Evolutionary conservation across 2,888 invertebrate genomes (phyloP).

Genomic region (Pollenia angustigena): DNA sequence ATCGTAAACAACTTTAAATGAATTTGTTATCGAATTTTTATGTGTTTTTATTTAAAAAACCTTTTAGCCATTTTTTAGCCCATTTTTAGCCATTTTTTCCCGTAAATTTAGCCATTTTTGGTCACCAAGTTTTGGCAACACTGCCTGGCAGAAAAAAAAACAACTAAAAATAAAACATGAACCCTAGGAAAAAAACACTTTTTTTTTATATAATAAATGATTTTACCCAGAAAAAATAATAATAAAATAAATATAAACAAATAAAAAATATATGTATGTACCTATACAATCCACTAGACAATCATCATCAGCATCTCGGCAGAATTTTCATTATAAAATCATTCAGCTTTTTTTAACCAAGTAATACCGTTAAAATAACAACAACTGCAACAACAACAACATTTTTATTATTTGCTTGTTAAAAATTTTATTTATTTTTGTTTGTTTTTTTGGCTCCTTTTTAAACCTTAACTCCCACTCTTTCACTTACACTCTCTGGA

Average conservation of each 20-base stretch:
- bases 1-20: too few species aligned
- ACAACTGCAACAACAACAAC: slow-evolving; percentile 40
- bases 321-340: slow-evolving; percentile 69
- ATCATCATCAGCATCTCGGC: slow-evolving; percentile 68
- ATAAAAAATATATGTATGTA: slow-evolving; percentile 35
- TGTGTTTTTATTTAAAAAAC: too few species aligned
- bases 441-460: slow-evolving; percentile 25
- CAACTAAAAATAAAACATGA: slow-evolving; percentile 10
- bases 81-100: too few species aligned
- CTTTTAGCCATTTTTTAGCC: too few species aligned
- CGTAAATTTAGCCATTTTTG: too few species aligned
- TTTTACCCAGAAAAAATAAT: slow-evolving; percentile 52
- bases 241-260: slow-evolving; percentile 58
- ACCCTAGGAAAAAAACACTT: slow-evolving; percentile 22
- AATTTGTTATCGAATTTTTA: too few species aligned
- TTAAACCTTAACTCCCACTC: background rate
- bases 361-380: slow-evolving; percentile 56
- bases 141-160: too few species aligned
- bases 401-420: slow-evolving; percentile 44
- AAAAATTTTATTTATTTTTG: slow-evolving; percentile 41
- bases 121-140: too few species aligned
- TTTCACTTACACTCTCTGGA: slow-evolving; percentile 12
- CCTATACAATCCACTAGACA: slow-evolving; percentile 69
- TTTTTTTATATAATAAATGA: slow-evolving; percentile 49
- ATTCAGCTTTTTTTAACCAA: slow-evolving; percentile 43